Evolutionary conservation across 2,113 vertebrate genomes (phyloP), one percentile per base, ranked within the genome.

Genomic region (Holacanthus passer): DNA sequence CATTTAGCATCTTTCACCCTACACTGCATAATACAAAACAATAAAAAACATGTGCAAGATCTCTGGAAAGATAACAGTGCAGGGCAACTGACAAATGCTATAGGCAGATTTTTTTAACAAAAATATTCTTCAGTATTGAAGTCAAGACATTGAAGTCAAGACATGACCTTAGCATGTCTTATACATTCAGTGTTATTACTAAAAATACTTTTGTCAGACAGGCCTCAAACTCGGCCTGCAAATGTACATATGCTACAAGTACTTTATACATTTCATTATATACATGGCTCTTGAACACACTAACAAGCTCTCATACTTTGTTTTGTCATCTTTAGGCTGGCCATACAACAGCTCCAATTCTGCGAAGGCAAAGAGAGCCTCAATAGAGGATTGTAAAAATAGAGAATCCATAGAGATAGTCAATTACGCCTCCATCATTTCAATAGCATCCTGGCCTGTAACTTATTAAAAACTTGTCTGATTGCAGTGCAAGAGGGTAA

Each of bases 171-270:
- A 82, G 89, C 94, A 92, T 93, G 95, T 96, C 95, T 94, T 93
- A 96, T 96, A 97, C 96, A 98, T 97, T 99, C 96, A 97, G 94
- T 96, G 96, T 96, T 96, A 96, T 96, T 98, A 98, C 96, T 97
- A 99, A 99, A 95, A 97, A 99, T 99, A 99, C 84, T 95, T 94
- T 96, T 96, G 92, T 95, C 95, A 86, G 82, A 94, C 96, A 97
- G 95, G 95, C 93, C 83, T 89, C 90, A 89, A 96, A 96, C 93
- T 68, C 14, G 58, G 91, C 96, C 96, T 96, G 96, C 94, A 94
- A 95, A 96, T 98, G 95, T 98, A 99, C 97, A 99, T 99, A 99
- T 99, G 94, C 97, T 98, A 99, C 97, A 99, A 94, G 88, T 95
- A 96, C 95, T 97, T 92, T 95, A 92, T 91, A 99, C 96, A 98